A percentile compares a stretch with the other conserved stretches of the same genome.
phyloP scores from a whole-genome alignment of 2,113 vertebrate species.

The Chascanopsetta lugubris region DNA sequence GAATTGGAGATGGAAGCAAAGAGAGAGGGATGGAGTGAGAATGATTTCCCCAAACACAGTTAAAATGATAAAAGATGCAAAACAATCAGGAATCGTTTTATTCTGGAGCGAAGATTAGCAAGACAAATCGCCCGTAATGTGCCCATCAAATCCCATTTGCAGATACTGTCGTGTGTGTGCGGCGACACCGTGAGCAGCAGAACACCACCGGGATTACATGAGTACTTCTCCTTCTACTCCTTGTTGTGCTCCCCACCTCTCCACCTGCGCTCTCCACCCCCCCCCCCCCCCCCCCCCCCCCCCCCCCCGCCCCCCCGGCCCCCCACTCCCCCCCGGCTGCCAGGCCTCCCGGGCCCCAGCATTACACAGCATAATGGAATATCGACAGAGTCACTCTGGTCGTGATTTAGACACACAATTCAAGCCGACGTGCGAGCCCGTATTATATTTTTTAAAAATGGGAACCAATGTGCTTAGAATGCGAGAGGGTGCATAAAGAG shows the following conservation, averaged over 20 bases:
- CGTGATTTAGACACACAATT: slow-evolving; percentile 58
- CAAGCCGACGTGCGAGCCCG: slow-evolving; percentile 36
- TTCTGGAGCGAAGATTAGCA: slow-evolving; percentile 49
- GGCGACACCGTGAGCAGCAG: slow-evolving; percentile 28
- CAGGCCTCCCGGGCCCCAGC: slow-evolving; percentile 56
- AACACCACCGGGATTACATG: slow-evolving; percentile 60
- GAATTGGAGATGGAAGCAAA: slow-evolving; percentile 15
- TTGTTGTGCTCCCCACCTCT: slow-evolving; percentile 38
- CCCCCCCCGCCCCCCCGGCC: slow-evolving; percentile 30
- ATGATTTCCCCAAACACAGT: slow-evolving; percentile 41
- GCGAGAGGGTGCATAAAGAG: slow-evolving; percentile 18
- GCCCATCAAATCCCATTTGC: slow-evolving; percentile 65
- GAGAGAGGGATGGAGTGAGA: slow-evolving; percentile 9
- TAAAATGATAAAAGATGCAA: slow-evolving; percentile 39
- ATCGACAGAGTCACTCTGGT: slow-evolving; percentile 59
- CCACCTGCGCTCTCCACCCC: slow-evolving; percentile 12
- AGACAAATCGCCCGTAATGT: slow-evolving; percentile 53
- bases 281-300: slow-evolving; percentile 10
- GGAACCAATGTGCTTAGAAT: slow-evolving; percentile 45
- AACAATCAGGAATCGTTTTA: slow-evolving; percentile 40
- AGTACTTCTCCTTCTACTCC: slow-evolving; percentile 40
- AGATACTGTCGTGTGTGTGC: slow-evolving; percentile 43
- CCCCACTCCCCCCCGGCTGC: slow-evolving; percentile 19
- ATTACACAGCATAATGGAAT: slow-evolving; percentile 69
- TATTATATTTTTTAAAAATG: slow-evolving; percentile 52